Conservation (phyloP, 2,888 invertebrate species). For the Agrochola lychnidis region DNA sequence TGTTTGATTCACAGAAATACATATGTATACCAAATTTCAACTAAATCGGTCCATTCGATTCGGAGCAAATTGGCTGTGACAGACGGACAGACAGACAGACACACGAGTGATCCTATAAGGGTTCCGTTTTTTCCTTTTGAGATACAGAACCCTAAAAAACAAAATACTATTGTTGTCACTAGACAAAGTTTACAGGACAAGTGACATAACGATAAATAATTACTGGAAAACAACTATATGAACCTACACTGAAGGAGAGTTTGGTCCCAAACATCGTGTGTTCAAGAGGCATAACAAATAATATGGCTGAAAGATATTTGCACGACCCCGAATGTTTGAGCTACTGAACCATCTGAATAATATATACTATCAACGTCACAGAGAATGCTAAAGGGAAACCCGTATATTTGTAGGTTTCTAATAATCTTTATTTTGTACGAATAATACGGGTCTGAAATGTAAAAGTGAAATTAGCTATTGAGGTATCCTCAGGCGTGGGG, state of each 20-base stretch:
- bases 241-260: constrained; percentile 1
- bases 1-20: too few relatives aligned
- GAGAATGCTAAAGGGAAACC: constrained; percentile 46
- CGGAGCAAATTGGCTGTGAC: too few relatives aligned
- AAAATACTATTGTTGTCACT: background rate
- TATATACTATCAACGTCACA: constrained; percentile 56
- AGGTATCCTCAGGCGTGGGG: too few relatives aligned
- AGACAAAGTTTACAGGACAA: background rate
- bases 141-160: too few relatives aligned
- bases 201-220: constrained; percentile 31
- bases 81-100: too few relatives aligned
- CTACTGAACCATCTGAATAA: constrained; percentile 50
- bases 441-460: background rate
- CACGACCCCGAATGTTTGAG: constrained; percentile 49
- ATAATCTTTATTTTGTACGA: constrained; percentile 46
- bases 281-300: constrained; percentile 51
- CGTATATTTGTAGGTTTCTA: constrained; percentile 42
- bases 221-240: constrained; percentile 16
- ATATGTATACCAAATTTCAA: too few relatives aligned
- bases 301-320: constrained; percentile 42
- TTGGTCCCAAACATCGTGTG: constrained; percentile 34
- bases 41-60: too few relatives aligned
- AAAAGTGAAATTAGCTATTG: background rate
- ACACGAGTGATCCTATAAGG: too few relatives aligned
- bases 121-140: too few relatives aligned